Evolutionary conservation across 2,113 vertebrate genomes (phyloP).

Genomic region (Potamarius usumacintae): DNA sequence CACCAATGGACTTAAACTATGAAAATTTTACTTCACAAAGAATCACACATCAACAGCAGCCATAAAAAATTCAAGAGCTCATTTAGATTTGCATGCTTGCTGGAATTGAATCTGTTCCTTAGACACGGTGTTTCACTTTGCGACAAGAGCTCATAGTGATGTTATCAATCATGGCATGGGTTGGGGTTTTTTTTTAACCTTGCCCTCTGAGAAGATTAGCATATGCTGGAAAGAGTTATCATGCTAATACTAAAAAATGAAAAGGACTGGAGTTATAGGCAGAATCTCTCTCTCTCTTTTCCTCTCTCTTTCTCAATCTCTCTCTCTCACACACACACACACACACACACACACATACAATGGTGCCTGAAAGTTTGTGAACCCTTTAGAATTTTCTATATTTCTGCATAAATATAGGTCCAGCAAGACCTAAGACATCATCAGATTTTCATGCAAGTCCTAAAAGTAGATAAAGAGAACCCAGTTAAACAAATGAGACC

Average conservation of each 20-base stretch:
- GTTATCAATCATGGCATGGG: slow-evolving; percentile 61
- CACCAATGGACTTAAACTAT: slow-evolving; percentile 3
- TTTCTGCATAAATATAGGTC: no score
- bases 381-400: no score
- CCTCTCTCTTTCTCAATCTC: not conserved
- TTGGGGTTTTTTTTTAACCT: not conserved
- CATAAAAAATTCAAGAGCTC: slow-evolving; percentile 71
- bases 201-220: slow-evolving; percentile 33
- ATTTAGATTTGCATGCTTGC: slow-evolving; percentile 64
- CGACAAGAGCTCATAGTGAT: slow-evolving; percentile 57
- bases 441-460: no score
- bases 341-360: no score
- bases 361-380: not conserved
- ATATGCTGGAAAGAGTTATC: slow-evolving; percentile 44
- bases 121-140: slow-evolving; percentile 59
- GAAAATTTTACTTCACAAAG: not conserved
- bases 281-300: not conserved
- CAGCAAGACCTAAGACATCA: no score
- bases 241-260: not conserved
- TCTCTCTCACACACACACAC: not conserved
- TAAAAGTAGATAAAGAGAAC: no score
- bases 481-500: no score
- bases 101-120: slow-evolving; percentile 66
- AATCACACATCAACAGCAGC: slow-evolving; percentile 52
- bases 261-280: not conserved